phyloP scores from a whole-genome alignment of 2,888 invertebrate species.

The Dryadula phaetusa region DNA sequence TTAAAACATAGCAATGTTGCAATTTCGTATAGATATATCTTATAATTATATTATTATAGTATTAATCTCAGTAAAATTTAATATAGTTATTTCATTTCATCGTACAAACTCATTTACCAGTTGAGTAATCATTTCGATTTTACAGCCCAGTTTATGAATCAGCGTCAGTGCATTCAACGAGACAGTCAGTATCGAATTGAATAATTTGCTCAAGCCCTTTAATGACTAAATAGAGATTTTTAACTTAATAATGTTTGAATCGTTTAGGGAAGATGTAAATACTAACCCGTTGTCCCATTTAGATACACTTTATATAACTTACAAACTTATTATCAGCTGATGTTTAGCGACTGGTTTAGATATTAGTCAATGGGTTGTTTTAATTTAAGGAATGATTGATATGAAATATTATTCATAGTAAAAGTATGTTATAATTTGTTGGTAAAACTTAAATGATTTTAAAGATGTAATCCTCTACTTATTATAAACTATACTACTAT shows the following conservation, averaged over 20 bases:
- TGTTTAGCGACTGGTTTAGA: neutral
- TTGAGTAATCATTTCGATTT: conserved; percentile 65
- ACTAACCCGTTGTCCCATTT: neutral
- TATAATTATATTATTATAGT: neutral
- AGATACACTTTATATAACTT: neutral
- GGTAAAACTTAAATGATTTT: no score
- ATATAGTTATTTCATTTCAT: conserved; percentile 47
- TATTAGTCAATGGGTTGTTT: neutral
- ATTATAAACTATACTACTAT: neutral
- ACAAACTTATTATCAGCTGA: neutral
- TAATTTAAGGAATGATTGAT: neutral
- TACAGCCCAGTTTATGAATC: conserved; percentile 68
- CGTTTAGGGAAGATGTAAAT: neutral
- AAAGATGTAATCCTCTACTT: neutral
- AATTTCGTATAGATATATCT: no score
- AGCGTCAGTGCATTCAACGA: conserved; percentile 66
- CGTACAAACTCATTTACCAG: conserved; percentile 59
- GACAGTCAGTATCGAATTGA: conserved; percentile 52
- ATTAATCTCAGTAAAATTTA: neutral
- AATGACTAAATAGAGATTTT: conserved; percentile 55
- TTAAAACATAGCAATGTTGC: no score
- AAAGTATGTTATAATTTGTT: neutral
- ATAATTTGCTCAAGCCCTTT: conserved; percentile 55
- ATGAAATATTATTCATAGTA: neutral
- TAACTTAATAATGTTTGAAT: neutral